Evolutionary conservation across 1,140 invertebrate genomes (phyloP), one percentile per base, ranked within the genome.

Genomic region (Marisa cornuarietis): DNA sequence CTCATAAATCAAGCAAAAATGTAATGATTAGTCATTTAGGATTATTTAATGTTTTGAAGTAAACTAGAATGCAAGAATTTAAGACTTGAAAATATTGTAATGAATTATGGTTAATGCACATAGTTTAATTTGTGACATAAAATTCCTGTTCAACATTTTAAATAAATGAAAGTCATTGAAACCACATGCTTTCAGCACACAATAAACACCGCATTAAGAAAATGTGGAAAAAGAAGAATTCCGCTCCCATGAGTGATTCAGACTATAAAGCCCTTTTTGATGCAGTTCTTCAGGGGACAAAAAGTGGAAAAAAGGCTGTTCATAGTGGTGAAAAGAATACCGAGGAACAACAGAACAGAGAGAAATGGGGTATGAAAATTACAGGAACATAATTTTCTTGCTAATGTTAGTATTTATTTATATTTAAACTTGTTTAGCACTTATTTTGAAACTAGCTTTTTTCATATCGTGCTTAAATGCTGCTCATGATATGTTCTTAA

Each of bases 191-290:
- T 16, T 13, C 18, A 18, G 22, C 42, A 51, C 26, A 26, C 3
- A 54, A 49, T 69, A 26, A 62, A 76, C 8, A 49, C 6, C 51
- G 16, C 24, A 13, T 22, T 18, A 13, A 54, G 14, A 6, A 20
- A 24, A 51, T 11, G 24, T 42, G 63, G n/a, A 4, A n/a, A 31
- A 26, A 24, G n/a, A 69, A 76, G 26, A 58, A 26, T 20, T 68
- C 77, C 24, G 82, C 77, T 68, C 79, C 82, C 62, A 51, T 87
- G 49, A 82, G 84, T 62, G 85, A 86, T 81, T 80, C 84, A 74
- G 86, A 88, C 76, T 87, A 85, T 80, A 77, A 82, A 61, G 82
- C 83, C 24, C 82, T 88, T 69, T 88, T 87, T 79, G 71, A 82
- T 31, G 82, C 82, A 79, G 84, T 82, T 22, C 63, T 86, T 18